Conservation (phyloP, 2,888 invertebrate species). For the Pseudococcus viburni region DNA sequence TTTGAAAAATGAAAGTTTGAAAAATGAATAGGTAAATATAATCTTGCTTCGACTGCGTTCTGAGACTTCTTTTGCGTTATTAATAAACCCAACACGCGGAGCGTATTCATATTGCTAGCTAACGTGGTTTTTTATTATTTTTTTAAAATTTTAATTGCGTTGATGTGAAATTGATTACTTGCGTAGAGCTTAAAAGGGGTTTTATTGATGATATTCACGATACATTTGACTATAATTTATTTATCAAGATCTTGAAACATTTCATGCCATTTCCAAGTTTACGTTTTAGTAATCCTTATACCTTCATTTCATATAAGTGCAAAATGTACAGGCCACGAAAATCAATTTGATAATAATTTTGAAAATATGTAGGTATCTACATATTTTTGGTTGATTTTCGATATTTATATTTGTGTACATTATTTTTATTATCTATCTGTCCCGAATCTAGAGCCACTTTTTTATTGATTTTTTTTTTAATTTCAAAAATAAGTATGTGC, state of each 20-base stretch:
- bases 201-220: neutral
- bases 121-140: neutral
- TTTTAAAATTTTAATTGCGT: neutral
- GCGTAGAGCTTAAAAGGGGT: neutral
- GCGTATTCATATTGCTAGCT: neutral
- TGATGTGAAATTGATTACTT: constrained; percentile 7
- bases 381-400: too few species aligned
- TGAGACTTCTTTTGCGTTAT: constrained; percentile 26
- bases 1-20: constrained; percentile 47
- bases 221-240: neutral
- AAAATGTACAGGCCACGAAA: too few species aligned
- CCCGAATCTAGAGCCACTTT: neutral
- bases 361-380: too few species aligned
- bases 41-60: neutral
- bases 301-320: too few species aligned
- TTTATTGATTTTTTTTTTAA: neutral
- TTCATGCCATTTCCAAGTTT: neutral
- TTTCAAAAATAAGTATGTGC: neutral
- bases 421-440: too few species aligned
- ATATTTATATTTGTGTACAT: too few species aligned
- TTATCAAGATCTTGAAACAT: neutral
- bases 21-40: constrained; percentile 36
- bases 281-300: neutral
- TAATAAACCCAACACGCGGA: neutral
- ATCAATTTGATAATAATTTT: too few species aligned